Conservation (phyloP, 2,888 invertebrate genomes). For the Erannis defoliaria region DNA sequence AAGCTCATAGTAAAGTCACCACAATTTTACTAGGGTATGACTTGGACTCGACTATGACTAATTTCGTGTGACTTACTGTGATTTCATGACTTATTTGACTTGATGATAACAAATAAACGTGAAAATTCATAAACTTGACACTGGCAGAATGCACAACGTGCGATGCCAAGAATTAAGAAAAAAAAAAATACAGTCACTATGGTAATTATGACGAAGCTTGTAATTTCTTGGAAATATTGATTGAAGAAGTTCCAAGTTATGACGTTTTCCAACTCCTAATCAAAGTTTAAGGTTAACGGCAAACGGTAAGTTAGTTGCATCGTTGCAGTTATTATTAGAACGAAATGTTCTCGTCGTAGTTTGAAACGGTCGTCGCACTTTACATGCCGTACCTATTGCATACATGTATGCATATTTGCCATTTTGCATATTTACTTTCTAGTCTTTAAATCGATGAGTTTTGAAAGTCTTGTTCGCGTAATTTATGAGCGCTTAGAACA, state of each 20-base stretch:
- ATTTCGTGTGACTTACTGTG: no score
- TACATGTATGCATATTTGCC: conserved; percentile 50
- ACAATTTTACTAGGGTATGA: no score
- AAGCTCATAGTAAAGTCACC: no score
- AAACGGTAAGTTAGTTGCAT: conserved; percentile 47
- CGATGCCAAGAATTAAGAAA: no score
- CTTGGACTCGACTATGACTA: no score
- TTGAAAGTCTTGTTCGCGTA: conserved; percentile 19
- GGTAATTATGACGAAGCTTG: conserved; percentile 1
- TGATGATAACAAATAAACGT: no score
- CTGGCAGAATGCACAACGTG: no score
- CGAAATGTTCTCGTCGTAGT: conserved; percentile 57
- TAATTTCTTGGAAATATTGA: conserved; percentile 1
- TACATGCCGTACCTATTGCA: conserved; percentile 50
- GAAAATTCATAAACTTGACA: no score
- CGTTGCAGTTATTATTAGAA: conserved; percentile 70
- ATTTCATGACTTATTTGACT: no score
- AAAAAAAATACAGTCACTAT: no score
- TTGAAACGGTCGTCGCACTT: conserved; percentile 71
- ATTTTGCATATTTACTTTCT: conserved; percentile 45
- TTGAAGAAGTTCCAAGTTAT: background rate
- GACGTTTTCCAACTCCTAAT: conserved; percentile 13
- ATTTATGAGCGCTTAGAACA: background rate
- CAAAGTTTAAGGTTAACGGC: conserved; percentile 47
- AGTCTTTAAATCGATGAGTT: conserved; percentile 30